Conservation (phyloP, 2,113 vertebrate species). For the Hyperoodon ampullatus region DNA sequence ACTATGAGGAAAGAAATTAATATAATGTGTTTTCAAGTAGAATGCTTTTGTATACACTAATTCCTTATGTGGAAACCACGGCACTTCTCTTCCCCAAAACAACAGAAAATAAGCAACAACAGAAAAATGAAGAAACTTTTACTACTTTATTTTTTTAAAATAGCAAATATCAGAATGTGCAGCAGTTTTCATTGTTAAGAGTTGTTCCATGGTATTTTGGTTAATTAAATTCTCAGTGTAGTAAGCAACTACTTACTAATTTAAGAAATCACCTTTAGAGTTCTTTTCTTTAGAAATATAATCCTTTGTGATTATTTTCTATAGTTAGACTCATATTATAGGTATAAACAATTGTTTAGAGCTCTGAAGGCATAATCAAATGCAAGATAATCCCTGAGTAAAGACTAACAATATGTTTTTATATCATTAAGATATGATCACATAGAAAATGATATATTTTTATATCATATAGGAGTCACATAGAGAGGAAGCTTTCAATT, state of each 20-base stretch:
- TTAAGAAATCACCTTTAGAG: background rate
- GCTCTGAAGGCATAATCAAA: background rate
- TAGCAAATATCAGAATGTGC: background rate
- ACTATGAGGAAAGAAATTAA: background rate
- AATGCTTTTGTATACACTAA: background rate
- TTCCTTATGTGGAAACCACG: background rate
- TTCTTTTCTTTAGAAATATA: background rate
- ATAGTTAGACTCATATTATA: background rate
- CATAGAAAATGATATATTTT: background rate
- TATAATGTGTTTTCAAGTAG: background rate
- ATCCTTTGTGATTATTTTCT: background rate
- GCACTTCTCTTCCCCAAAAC: rapidly evolving
- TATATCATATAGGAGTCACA: background rate
- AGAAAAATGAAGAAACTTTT: background rate
- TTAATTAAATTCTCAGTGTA: background rate
- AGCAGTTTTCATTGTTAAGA: background rate
- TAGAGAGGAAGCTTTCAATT: background rate
- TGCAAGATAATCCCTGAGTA: background rate
- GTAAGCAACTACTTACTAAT: background rate
- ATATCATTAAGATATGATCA: background rate
- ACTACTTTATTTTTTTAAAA: background rate
- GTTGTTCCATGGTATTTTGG: background rate
- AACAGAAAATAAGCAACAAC: background rate
- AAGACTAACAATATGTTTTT: background rate
- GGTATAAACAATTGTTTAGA: background rate